Evolutionary conservation across 2,113 vertebrate species (phyloP).

Genomic region (Ameiurus melas): DNA sequence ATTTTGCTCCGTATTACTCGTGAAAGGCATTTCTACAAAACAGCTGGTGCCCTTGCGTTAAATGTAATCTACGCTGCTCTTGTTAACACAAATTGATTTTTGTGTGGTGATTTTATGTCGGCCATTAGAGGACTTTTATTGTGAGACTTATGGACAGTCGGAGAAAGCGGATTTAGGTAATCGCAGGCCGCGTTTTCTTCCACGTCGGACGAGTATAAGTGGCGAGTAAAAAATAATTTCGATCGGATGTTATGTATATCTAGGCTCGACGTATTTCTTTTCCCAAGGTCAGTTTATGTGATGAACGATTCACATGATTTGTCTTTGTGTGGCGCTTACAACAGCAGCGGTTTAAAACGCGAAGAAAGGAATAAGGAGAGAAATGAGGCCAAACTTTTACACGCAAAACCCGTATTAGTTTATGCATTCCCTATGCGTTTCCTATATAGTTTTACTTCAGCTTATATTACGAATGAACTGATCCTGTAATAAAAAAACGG

Average conservation of each 20-base stretch:
- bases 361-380: neutral
- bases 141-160: conserved; percentile 22
- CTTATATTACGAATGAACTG: neutral
- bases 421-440: neutral
- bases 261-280: neutral
- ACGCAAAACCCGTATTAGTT: neutral
- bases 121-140: conserved; percentile 39
- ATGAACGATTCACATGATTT: neutral
- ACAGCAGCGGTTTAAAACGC: neutral
- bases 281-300: neutral
- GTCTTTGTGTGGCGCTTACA: neutral
- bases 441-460: neutral
- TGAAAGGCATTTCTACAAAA: conserved; percentile 49
- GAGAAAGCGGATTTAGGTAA: neutral
- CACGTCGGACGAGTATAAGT: neutral
- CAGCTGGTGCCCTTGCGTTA: conserved; percentile 52
- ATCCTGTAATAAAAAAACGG: neutral
- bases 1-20: conserved; percentile 44
- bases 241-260: neutral
- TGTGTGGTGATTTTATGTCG: conserved; percentile 30
- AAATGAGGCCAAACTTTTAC: neutral
- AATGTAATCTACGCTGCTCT: conserved; percentile 30
- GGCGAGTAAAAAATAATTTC: neutral
- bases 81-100: conserved; percentile 43
- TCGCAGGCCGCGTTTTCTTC: neutral